Base-by-base conservation (phyloP, 2,113 vertebrate genomes). In the Stegastes partitus region DNA sequence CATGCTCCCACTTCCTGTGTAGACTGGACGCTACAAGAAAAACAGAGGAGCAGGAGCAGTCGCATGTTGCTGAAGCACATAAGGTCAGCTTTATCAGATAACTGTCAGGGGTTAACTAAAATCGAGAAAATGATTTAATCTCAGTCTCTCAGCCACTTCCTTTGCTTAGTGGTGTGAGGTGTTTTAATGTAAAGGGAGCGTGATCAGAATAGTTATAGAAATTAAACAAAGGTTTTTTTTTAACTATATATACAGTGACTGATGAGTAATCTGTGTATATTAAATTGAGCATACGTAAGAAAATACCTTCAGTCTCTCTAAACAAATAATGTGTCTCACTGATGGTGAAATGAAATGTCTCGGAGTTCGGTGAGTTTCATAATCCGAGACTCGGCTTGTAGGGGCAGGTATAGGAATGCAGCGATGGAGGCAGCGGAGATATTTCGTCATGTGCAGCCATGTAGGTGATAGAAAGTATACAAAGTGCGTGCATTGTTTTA, bases 331-430 rank as follows among this genome's bases (percentile, higher is more conserved):
- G 65, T 62, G 53, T 44, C 18, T 16, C 12, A 18, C 57, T 37
- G 78, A 79, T 77, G 81, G 49, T 44, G 67, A 74, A 76, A 66
- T 77, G 15, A 75, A 71, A 68, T 18, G 55, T 67, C 66, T 59
- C 64, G 11, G 58, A 68, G 77, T 76, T 71, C 44, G 34, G 57
- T 72, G 68, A 63, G 64, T 85, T 85, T 87, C 68, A 53, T 89
- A 87, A 89, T 74, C 82, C 14, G 44, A 63, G 49, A 22, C 5
- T 11, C 0, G 76, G 59, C 91, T 68, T 91, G 91, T 73, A 81
- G 58, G 56, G 72, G 21, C 92, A 92, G 72, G 89, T 70, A 88
- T 1, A 82, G 85, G 90, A 88, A 91, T 90, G 85, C 72, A 70
- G 44, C n/a, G 11, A 83, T 72, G 70, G 68, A 83, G 56, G 63